A percentile compares a stretch with the other conserved stretches of the same genome.
These are phyloP conservation scores for Sebastes nivosus DNA, from an alignment of 2,797 vertebrate genomes.

Conservation along the genomic window DNA sequence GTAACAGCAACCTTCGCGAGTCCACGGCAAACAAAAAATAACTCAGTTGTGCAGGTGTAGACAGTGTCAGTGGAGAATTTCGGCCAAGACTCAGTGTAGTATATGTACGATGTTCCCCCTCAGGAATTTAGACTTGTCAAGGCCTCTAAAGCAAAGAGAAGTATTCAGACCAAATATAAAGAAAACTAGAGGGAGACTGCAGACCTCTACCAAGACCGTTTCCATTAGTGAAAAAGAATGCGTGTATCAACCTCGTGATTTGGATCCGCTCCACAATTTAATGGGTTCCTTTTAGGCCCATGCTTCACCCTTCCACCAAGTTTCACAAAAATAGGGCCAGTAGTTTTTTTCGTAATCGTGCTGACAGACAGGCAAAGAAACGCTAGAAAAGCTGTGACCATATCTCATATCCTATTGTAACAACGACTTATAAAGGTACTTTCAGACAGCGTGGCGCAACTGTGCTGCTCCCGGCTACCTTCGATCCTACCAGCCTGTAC, in stretches of 20 bases:
- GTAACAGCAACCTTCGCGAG: background rate
- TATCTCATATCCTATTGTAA: too few relatives aligned
- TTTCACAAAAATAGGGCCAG: too few relatives aligned
- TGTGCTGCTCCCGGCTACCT: background rate
- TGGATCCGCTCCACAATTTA: too few relatives aligned
- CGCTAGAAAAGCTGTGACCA: too few relatives aligned
- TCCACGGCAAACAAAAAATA: background rate
- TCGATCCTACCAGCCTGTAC: background rate
- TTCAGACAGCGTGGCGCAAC: too few relatives aligned
- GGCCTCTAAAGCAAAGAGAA: background rate
- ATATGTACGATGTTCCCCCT: background rate
- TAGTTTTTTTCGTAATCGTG: too few relatives aligned
- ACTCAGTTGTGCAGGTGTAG: background rate
- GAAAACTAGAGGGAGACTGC: background rate
- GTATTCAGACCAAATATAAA: background rate
- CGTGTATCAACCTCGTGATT: fast-evolving
- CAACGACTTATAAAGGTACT: too few relatives aligned
- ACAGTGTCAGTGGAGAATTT: background rate
- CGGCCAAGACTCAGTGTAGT: background rate
- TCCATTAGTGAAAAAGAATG: background rate
- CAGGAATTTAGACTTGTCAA: background rate
- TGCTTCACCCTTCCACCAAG: too few relatives aligned
- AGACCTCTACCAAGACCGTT: background rate
- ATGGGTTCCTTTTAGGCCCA: too few relatives aligned
- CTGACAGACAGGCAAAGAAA: too few relatives aligned